These are phyloP conservation scores for Bacillus rossius DNA, from an alignment of 1,140 invertebrate genomes.

Conservation along the genomic window DNA sequence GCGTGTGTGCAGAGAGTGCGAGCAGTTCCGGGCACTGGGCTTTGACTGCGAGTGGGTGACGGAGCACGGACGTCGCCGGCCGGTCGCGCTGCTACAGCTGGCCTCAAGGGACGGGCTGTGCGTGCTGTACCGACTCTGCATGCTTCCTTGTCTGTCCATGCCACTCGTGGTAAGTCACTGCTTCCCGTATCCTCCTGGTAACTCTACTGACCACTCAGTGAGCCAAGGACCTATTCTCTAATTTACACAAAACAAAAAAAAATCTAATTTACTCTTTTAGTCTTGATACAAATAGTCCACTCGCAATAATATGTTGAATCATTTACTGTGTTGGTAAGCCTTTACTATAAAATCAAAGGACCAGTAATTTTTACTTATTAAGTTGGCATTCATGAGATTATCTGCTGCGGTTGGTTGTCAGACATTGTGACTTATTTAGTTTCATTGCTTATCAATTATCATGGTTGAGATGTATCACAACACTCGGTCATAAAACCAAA, in stretches of 20 bases:
- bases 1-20: constrained; percentile 18
- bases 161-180: constrained; percentile 43
- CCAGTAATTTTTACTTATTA: too few relatives aligned
- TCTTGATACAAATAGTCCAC: too few relatives aligned
- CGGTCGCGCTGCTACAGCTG: constrained; percentile 58
- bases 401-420: too few relatives aligned
- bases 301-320: too few relatives aligned
- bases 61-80: constrained; percentile 40
- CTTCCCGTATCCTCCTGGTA: constrained; percentile 6
- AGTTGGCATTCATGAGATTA: too few relatives aligned
- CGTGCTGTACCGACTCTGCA: constrained; percentile 53
- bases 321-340: too few relatives aligned
- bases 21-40: constrained; percentile 45
- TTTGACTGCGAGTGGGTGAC: constrained; percentile 70
- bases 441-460: too few relatives aligned
- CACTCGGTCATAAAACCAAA: too few relatives aligned
- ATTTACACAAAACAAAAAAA: not conserved
- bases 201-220: constrained; percentile 8
- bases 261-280: too few relatives aligned
- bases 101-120: constrained; percentile 55
- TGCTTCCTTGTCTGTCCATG: constrained; percentile 50
- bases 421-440: too few relatives aligned
- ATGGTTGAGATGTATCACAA: too few relatives aligned
- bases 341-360: too few relatives aligned
- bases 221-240: not conserved